These are phyloP conservation scores for Zenarchopterus dispar DNA, from an alignment of 2,797 vertebrate species.

Conservation along the genomic window DNA sequence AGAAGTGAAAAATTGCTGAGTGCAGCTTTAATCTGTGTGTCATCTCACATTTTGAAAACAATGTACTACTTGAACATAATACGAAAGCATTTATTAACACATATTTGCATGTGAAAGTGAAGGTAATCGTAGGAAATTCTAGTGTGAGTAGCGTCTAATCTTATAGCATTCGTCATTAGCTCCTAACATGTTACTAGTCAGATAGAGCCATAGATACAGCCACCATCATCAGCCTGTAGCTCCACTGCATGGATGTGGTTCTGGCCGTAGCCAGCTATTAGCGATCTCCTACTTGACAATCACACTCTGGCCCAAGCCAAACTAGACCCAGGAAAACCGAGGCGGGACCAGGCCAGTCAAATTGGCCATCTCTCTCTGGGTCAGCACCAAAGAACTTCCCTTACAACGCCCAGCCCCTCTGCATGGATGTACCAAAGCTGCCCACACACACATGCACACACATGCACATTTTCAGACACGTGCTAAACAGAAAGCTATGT, in stretches of 20 bases:
- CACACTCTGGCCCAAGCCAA: conserved; percentile 71
- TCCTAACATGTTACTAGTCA: conserved; percentile 25
- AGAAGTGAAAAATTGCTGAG: conserved; percentile 18
- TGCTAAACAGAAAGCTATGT: conserved; percentile 14
- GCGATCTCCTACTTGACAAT: conserved; percentile 75
- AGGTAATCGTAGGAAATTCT: conserved; percentile 35
- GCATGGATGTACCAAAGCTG: conserved; percentile 69
- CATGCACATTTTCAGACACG: neutral
- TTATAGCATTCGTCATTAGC: conserved; percentile 28
- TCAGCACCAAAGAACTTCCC: conserved; percentile 41
- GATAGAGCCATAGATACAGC: conserved; percentile 34
- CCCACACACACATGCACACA: conserved; percentile 21
- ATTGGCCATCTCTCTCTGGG: conserved; percentile 1
- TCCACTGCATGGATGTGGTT: conserved; percentile 44
- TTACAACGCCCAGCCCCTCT: conserved; percentile 56
- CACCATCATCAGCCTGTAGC: conserved; percentile 25
- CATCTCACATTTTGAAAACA: conserved; percentile 35
- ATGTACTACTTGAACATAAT: conserved; percentile 34
- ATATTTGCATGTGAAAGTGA: conserved; percentile 58
- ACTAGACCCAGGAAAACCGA: conserved; percentile 57
- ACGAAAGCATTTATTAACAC: conserved; percentile 34
- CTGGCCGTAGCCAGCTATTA: conserved; percentile 60
- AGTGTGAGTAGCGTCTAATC: conserved; percentile 39
- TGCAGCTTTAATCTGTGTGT: conserved; percentile 46
- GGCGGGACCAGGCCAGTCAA: conserved; percentile 45